Evolutionary conservation across 2,888 invertebrate genomes (phyloP), one percentile per base, ranked within the genome.

Genomic region (Drosophila aldrichi): DNA sequence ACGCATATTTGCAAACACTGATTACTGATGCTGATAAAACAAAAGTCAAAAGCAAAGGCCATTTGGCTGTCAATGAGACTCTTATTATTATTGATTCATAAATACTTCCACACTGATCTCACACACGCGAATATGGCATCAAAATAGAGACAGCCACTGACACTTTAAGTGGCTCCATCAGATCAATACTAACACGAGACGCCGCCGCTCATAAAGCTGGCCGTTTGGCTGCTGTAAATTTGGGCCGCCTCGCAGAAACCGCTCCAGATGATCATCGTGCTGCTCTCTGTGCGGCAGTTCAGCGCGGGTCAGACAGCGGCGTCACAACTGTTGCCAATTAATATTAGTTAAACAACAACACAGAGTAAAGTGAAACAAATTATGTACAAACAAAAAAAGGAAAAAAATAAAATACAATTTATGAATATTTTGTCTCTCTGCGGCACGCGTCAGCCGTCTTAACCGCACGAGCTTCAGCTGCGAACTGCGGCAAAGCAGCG

Each of bases 171-270:
- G 62, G 18, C 25, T 20, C 51, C 22, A 46, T 49, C 25, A 20
- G 69, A 59, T 59, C 55, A 58, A 80, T 92, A 93, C 93, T 91
- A 91, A 93, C 93, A 79, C 73, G 89, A 90, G 74, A 87, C 83
- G 49, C 91, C 92, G 41, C 91, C 91, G 71, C 88, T 90, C 88
- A 92, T 91, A 72, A 93, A 92, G 51, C 89, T 85, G 60, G 93
- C 91, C 54, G 92, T 88, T 70, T 92, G 91, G 63, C 90, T 79
- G 76, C 93, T 92, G 78, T 93, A 93, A 48, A 92, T 82, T 80
- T 90, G 91, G 41, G 93, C 93, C 67, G 92, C 92, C 80, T 93
- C 93, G 72, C 91, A 92, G 80, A 93, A 92, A 70, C 93, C 92
- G 82, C 88, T 92, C 92, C 92, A 93, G 89, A 93, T 92, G 82